Evolutionary conservation across 2,797 vertebrate species (phyloP), one percentile per base, ranked within the genome.

Genomic region (Nannoperca obscura): DNA sequence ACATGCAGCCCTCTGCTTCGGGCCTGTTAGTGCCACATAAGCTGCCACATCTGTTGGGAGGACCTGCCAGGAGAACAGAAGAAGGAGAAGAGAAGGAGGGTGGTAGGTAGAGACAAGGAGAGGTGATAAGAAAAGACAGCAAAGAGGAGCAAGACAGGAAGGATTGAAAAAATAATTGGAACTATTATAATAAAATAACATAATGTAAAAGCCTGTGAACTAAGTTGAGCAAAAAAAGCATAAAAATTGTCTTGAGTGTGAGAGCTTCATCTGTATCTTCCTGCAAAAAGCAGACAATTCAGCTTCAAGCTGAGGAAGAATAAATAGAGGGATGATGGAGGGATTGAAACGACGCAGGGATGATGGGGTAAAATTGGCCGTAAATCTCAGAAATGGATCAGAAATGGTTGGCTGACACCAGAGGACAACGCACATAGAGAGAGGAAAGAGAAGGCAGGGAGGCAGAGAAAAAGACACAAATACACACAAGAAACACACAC

Each of bases 341-440:
- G 81, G 85, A 88, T 86, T 76, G 83, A 89, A 87, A 85, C 76
- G 72, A 84, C 49, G 73, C 67, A 69, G 91, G 76, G 83, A 89
- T 92, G 91, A 95, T 91, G 89, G 87, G 84, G 81, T 82, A 86
- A 95, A 94, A 95, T 94, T 93, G 93, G 70, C 90, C 52, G 80
- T 93, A 94, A 94, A 94, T 93, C 93, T 88, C 85, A 69, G 76
- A 91, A 93, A 94, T 90, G 85, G 88, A 90, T 93, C 91, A 93
- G 80, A 93, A 93, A 91, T 88, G 89, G 89, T 85, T 81, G 80
- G 78, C 86, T 92, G 93, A 94, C 91, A 94, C 85, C 84, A 92
- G 91, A 92, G 91, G 93, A 95, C 92, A 87, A 90, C 71, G 60
- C 87, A 84, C 67, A 79, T 15, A 66, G 52, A 68, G 70, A 79